phyloP scores from a whole-genome alignment of 2,797 vertebrate species.

The Salmo trutta region DNA sequence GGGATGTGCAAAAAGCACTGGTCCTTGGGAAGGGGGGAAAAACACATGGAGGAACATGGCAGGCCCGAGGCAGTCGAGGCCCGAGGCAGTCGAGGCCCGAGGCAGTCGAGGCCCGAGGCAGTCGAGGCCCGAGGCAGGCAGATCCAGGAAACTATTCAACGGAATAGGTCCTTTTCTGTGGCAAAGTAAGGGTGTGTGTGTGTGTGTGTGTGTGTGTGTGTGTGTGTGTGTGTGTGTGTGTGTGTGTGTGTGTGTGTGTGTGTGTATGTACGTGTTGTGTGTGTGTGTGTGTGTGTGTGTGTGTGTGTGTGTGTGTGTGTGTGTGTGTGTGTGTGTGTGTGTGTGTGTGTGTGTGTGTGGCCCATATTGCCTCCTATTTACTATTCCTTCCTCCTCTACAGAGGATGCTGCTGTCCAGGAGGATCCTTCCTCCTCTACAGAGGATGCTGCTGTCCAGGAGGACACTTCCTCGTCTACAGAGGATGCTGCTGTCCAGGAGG shows the following conservation, averaged over 20 bases:
- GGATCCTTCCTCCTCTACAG: too few relatives aligned
- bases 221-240: neutral
- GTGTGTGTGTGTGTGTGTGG: too few relatives aligned
- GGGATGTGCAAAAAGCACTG: slow-evolving; percentile 26
- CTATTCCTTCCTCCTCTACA: neutral
- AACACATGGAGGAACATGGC: slow-evolving; percentile 34
- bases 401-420: too few relatives aligned
- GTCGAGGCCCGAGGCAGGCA: neutral
- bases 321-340: neutral
- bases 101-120: neutral
- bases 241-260: neutral
- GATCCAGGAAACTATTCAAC: slow-evolving; percentile 24
- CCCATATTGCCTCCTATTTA: neutral
- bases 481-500: too few relatives aligned
- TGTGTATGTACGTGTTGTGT: neutral
- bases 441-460: too few relatives aligned
- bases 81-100: too few relatives aligned
- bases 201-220: slow-evolving; percentile 19
- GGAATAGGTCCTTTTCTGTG: slow-evolving; percentile 22
- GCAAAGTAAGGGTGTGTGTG: slow-evolving; percentile 5
- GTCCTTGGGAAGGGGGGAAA: slow-evolving; percentile 15
- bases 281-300: slow-evolving; percentile 3
- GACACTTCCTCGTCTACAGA: too few relatives aligned
- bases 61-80: neutral
- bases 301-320: neutral